Percentiles rank a stretch among this genome's conserved stretches.
Conservation (phyloP, 2,888 invertebrate species). For the Apodemia mormo region DNA sequence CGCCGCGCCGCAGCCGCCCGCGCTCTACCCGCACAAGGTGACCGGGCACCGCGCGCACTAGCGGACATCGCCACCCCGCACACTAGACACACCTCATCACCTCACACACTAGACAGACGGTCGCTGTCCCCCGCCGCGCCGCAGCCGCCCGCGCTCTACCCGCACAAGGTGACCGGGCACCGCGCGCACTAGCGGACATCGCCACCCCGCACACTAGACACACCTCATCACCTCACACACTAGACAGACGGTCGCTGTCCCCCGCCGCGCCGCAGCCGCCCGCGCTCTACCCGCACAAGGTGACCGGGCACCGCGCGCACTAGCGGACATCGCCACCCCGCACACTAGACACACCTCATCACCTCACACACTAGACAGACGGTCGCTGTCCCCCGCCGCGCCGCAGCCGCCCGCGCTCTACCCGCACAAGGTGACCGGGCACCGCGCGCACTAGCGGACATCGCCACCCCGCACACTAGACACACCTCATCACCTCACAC, state of each 20-base stretch:
- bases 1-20: constrained; percentile 78
- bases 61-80: background rate
- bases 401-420: too few species aligned
- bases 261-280: constrained; percentile 84
- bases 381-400: too few species aligned
- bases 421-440: too few species aligned
- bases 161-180: too few species aligned
- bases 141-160: too few species aligned
- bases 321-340: background rate
- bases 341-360: background rate
- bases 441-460: too few species aligned
- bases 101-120: background rate
- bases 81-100: background rate
- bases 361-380: background rate
- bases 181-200: too few species aligned
- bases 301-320: constrained; percentile 32
- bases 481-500: too few species aligned
- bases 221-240: too few species aligned
- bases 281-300: constrained; percentile 63
- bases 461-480: background rate
- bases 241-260: constrained; percentile 93
- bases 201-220: background rate
- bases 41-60: background rate
- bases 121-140: too few species aligned
- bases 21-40: constrained; percentile 65